Percentiles rank a stretch among this genome's conserved stretches.
These are phyloP conservation scores for Brassicogethes aeneus DNA, from an alignment of 2,888 invertebrate species.

Conservation along the genomic window DNA sequence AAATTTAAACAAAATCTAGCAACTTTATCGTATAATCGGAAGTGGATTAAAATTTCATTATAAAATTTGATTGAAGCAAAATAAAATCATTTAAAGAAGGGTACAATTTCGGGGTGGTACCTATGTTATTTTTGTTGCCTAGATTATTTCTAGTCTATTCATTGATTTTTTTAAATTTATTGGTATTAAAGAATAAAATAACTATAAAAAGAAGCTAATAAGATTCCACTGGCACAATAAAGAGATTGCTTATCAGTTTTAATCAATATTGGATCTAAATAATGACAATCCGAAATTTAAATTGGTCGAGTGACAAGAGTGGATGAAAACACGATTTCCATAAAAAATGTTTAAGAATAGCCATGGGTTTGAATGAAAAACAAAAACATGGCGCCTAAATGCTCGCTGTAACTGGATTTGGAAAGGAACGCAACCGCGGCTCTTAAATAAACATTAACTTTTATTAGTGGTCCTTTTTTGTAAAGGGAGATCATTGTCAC, in stretches of 20 bases:
- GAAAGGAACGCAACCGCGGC: constrained; percentile 12
- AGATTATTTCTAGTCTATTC: no score
- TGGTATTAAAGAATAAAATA: background rate
- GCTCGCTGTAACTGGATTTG: background rate
- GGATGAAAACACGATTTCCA: background rate
- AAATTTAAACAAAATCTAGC: no score
- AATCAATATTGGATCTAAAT: background rate
- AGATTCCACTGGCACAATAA: background rate
- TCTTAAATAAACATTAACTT: constrained; percentile 25
- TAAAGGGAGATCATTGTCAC: constrained; percentile 24
- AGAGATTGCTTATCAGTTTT: background rate
- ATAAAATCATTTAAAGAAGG: no score
- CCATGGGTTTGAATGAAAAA: background rate
- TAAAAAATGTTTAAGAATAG: background rate
- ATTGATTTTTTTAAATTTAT: no score
- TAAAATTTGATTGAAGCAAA: no score
- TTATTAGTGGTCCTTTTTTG: constrained; percentile 23
- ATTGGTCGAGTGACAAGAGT: background rate
- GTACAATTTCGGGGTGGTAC: no score
- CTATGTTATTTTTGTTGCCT: no score
- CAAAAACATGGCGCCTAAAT: constrained; percentile 1
- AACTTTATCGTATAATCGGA: no score
- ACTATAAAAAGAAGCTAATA: background rate
- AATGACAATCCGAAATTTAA: background rate
- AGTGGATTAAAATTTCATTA: no score